Evolutionary conservation across 2,888 invertebrate species (phyloP), one percentile per base, ranked within the genome.

Genomic region (Acanthosoma haemorrhoidale): DNA sequence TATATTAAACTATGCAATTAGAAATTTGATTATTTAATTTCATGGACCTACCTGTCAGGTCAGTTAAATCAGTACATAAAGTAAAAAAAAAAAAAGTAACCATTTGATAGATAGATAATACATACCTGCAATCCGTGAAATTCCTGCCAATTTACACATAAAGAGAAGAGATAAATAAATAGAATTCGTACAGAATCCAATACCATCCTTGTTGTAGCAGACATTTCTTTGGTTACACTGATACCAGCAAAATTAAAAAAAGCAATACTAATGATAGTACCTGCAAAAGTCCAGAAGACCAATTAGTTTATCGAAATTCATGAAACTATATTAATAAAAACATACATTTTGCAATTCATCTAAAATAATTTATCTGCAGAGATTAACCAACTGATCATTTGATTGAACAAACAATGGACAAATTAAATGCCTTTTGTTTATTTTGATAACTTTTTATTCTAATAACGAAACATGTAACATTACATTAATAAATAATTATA

Each of bases 231-330:
- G 0, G 95, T 94, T 3, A 97, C 91, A 77, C 91, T 91, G 73
- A 96, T 88, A 9, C 94, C 94, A 74, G 93, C 88, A 80, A 92
- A 96, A 80, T 94, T 95, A 83, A 96, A 96, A 81, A 95, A 91
- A 0, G 96, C 93, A 75, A 96, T 95, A 64, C 94, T 94, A 25
- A 93, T 77, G 21, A 91, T 83, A 2, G 90, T 92, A 71, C 91
- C 92, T 86, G 82, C 39, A 63, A 64, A 36, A 36, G 36, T 18
- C 16, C 16, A 60, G 11, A 31, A 29, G 11, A 29, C 4, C 8
- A 51, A 21, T 51, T 2, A 21, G 8, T 36, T 9, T 9, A 36
- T 36, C 68, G 29, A 6, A 70, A 72, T 70, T 51, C 69, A 25
- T 25, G 38, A 18, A 69, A 71, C 57, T 18, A 59, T 72, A 6